A percentile compares a stretch with the other conserved stretches of the same genome.
Evolutionary conservation across 2,797 vertebrate species (phyloP).

Genomic region (Platalea minor): DNA sequence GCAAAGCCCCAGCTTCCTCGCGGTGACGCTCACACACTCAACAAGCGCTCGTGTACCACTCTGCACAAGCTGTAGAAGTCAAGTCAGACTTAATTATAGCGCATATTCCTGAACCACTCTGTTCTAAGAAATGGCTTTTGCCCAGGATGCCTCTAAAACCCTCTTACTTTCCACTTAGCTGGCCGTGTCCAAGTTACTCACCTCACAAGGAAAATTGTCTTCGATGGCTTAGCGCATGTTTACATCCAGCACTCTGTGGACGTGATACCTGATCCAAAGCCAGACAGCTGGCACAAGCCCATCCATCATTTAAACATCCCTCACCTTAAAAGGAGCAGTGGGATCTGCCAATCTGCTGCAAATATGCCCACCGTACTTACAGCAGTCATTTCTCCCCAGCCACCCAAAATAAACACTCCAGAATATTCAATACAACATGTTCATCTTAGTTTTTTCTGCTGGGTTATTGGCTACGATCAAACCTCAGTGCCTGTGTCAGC

Average conservation of each 20-base stretch:
- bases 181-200: accelerated
- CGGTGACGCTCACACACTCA: not conserved
- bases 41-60: not conserved
- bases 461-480: not conserved
- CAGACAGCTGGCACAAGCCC: not conserved
- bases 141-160: not conserved
- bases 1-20: not conserved
- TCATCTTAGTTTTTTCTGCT: not conserved
- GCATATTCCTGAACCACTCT: not conserved
- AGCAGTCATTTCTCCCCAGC: not conserved
- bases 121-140: not conserved
- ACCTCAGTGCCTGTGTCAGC: not conserved
- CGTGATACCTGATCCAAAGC: not conserved
- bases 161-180: not conserved
- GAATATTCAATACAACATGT: not conserved
- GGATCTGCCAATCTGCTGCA: not conserved
- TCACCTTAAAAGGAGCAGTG: not conserved
- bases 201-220: not conserved
- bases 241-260: not conserved
- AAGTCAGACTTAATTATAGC: not conserved
- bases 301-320: not conserved
- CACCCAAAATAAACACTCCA: not conserved
- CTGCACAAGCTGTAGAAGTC: not conserved
- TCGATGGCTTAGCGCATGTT: not conserved
- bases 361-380: accelerated